Base-by-base conservation (phyloP, 2,797 vertebrate genomes). In the Galago senegalensis region DNA sequence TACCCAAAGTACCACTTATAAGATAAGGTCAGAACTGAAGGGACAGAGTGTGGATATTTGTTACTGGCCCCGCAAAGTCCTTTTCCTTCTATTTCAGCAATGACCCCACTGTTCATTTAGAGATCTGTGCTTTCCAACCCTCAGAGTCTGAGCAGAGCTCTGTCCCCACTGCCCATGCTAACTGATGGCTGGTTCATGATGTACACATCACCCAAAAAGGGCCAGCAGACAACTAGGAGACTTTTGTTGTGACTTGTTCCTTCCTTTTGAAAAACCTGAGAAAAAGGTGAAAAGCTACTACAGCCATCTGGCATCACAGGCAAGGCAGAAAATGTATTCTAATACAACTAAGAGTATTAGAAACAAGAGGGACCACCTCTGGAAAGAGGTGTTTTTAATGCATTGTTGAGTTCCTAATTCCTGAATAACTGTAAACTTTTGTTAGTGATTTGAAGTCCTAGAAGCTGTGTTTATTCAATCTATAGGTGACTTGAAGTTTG, bases 381-480 rank as follows among this genome's bases (percentile, higher is more conserved):
- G 34, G n/a, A 95, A 56, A 34, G 56, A 70, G 25, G 23, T 34
- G 23, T 37, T 73, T 88, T 40, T 70, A 53, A 91, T n/a, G 63
- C 18, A 92, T 46, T 60, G 34, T 4, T 87, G 43, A 27, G 43
- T 49, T 73, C 16, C 49, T 34, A 90, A 86, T 73, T 85, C 20
- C 43, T 40, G 0, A 93, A 53, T 63, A 29, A 70, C 53, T 96
- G 60, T 72, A 84, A 67, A 80, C 25, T 63, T 73, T 31, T 56
- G 53, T 43, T n/a, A 65, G 43, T 76, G 76, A 93, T 25, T 23
- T 69, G 49, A 83, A 85, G 53, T 72, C 27, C 27, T 3, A 58
- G 67, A 80, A n/a, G 18, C 43, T 79, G 21, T 73, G n/a, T 81
- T 91, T 87, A 80, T 86, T 79, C 25, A 73, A 29, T 89, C 70